phyloP scores from a whole-genome alignment of 2,113 vertebrate genomes.

The human region DNA sequence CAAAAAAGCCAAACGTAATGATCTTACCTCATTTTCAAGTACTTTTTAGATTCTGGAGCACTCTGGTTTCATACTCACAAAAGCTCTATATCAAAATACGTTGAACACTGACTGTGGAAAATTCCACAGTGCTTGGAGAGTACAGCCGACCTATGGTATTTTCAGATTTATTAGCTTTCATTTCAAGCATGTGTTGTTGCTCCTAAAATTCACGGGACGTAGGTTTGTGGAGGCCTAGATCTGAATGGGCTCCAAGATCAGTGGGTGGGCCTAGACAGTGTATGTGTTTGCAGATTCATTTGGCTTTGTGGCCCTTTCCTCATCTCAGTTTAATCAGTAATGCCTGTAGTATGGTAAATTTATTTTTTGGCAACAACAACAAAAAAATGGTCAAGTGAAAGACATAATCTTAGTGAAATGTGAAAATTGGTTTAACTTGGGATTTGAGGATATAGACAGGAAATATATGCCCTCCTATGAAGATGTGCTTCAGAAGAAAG shows the following conservation, averaged over 20 bases:
- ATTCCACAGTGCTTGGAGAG: not conserved
- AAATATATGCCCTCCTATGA: not conserved
- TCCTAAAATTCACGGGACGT: not conserved
- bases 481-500: not conserved
- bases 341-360: not conserved
- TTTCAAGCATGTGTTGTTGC: not conserved
- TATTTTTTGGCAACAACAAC: not conserved
- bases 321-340: not conserved
- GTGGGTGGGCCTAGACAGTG: accelerated
- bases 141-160: not conserved
- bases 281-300: accelerated
- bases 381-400: not conserved
- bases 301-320: not conserved
- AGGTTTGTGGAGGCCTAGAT: not conserved
- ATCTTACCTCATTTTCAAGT: not conserved
- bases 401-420: not conserved
- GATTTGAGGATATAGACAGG: not conserved
- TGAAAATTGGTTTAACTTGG: not conserved
- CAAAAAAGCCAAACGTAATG: not conserved
- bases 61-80: not conserved
- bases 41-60: not conserved
- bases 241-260: not conserved
- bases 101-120: not conserved
- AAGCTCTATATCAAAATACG: not conserved
- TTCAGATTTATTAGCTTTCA: not conserved